Evolutionary conservation across 2,113 vertebrate genomes (phyloP).

Genomic region (Labrus mixtus): DNA sequence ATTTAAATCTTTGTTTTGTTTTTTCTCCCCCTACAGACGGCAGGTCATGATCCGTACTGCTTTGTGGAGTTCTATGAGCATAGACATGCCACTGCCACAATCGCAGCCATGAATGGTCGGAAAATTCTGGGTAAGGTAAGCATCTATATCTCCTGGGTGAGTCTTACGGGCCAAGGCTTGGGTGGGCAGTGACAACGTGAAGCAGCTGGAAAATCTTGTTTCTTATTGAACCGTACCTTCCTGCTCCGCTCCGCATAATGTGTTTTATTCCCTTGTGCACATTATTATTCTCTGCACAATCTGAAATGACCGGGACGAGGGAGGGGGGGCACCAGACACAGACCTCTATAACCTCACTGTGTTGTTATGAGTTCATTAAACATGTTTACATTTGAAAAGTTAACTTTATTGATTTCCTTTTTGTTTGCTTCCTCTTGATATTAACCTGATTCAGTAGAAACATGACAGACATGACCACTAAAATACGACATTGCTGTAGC

Average conservation of each 20-base stretch:
- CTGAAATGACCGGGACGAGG: constrained; percentile 20
- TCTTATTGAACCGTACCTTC: constrained; percentile 49
- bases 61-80: constrained; percentile 99
- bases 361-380: not conserved
- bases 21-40: constrained; percentile 84
- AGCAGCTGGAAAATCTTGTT: constrained; percentile 32
- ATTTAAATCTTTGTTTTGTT: constrained; percentile 40
- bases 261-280: constrained; percentile 35
- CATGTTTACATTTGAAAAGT: not conserved
- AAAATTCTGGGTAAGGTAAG: constrained; percentile 99
- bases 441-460: not conserved
- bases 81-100: constrained; percentile 95
- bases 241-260: constrained; percentile 42
- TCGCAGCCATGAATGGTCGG: constrained; percentile 98
- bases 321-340: constrained; percentile 18
- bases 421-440: not conserved
- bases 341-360: not conserved
- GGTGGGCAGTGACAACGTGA: constrained; percentile 42
- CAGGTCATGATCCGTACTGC: constrained; percentile 98
- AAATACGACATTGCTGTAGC: too few relatives aligned
- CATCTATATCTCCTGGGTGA: constrained; percentile 85
- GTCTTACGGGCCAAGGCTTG: constrained; percentile 62
- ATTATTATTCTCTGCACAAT: constrained; percentile 33
- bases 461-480: not conserved
- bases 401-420: not conserved